Conservation (phyloP, 23 tunicate species). For the Oikopleura albicans region DNA sequence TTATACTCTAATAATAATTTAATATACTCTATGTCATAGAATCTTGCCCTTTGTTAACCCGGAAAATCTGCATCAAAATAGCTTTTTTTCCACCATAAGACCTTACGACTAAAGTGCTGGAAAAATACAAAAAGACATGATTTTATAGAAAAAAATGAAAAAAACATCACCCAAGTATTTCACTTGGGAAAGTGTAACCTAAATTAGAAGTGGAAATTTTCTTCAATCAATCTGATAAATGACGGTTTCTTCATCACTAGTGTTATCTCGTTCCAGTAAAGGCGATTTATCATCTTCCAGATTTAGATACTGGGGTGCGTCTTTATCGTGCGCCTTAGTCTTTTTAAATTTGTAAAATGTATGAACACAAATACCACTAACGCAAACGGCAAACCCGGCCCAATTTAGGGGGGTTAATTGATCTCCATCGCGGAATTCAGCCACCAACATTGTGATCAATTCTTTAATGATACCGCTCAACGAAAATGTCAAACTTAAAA, state of each 20-base stretch:
- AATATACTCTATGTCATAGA: too few relatives aligned
- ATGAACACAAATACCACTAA: background rate
- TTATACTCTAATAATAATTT: too few relatives aligned
- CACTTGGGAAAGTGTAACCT: too few relatives aligned
- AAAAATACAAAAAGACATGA: too few relatives aligned
- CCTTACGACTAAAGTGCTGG: too few relatives aligned
- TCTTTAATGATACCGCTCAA: slow-evolving; percentile 8
- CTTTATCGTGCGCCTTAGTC: background rate
- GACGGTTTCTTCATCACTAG: background rate
- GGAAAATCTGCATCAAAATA: too few relatives aligned
- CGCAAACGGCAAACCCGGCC: background rate
- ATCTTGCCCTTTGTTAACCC: too few relatives aligned
- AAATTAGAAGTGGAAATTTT: too few relatives aligned
- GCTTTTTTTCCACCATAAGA: too few relatives aligned
- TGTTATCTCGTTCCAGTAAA: background rate
- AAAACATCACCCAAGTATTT: too few relatives aligned
- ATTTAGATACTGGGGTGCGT: background rate
- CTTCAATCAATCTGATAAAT: too few relatives aligned
- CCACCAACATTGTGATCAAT: background rate
- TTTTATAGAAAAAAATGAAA: too few relatives aligned
- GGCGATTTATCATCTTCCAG: background rate
- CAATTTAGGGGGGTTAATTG: background rate
- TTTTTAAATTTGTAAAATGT: background rate
- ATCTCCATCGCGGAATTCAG: background rate
- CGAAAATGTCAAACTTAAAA: background rate